Conservation (phyloP, 2,888 invertebrate species). For the Mamestra brassicae region DNA sequence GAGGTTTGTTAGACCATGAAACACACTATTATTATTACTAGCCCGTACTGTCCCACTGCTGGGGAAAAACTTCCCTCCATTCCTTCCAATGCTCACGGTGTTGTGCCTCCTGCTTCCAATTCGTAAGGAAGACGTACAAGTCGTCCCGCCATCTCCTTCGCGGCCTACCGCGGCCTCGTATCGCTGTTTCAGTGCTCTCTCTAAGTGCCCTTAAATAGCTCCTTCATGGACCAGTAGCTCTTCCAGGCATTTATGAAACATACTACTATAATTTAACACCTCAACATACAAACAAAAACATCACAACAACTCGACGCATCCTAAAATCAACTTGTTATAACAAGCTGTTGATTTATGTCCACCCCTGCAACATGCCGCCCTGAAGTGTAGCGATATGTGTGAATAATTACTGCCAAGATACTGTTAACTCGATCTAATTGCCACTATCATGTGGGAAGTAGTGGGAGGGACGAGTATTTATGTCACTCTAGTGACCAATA, state of each 20-base stretch:
- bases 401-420: slow-evolving; percentile 50
- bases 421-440: slow-evolving; percentile 33
- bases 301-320: background rate
- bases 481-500: slow-evolving; percentile 8
- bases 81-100: too few relatives aligned
- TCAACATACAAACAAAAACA: background rate
- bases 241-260: background rate
- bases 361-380: slow-evolving; percentile 18
- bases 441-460: slow-evolving; percentile 8
- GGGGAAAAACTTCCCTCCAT: too few relatives aligned
- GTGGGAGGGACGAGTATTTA: slow-evolving; percentile 11
- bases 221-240: too few relatives aligned
- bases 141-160: too few relatives aligned
- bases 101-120: too few relatives aligned
- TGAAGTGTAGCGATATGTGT: slow-evolving; percentile 34
- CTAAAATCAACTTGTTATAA: slow-evolving; percentile 10
- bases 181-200: too few relatives aligned
- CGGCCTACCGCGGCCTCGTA: too few relatives aligned
- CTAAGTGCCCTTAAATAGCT: too few relatives aligned
- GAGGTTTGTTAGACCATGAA: background rate
- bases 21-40: too few relatives aligned
- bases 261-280: background rate
- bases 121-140: too few relatives aligned
- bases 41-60: too few relatives aligned
- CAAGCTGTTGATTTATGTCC: slow-evolving; percentile 36